A percentile compares a stretch with the other conserved stretches of the same genome.
These are phyloP conservation scores for Drosophila eohydei DNA, from an alignment of 2,888 invertebrate species.

Conservation along the genomic window DNA sequence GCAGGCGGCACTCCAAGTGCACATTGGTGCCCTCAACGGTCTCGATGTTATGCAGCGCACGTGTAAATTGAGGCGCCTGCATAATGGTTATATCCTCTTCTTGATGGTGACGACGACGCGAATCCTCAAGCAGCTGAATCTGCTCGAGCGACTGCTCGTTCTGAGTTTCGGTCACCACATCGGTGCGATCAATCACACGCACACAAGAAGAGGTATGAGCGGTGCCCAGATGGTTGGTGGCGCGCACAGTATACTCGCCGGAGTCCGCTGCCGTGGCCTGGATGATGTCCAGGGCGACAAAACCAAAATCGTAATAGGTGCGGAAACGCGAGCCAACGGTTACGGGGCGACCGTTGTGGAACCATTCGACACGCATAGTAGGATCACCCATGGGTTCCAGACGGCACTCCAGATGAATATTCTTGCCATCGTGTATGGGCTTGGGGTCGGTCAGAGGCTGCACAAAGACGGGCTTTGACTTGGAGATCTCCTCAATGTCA, in stretches of 20 bases:
- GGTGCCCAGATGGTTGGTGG: constrained; percentile 96
- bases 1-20: constrained; percentile 95
- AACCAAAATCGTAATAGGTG: constrained; percentile 98
- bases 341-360: constrained; percentile 95
- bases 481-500: constrained; percentile 95
- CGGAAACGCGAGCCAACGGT: constrained; percentile 96
- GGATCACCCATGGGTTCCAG: constrained; percentile 98
- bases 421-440: constrained; percentile 93
- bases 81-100: constrained; percentile 93
- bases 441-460: constrained; percentile 95
- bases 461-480: constrained; percentile 97
- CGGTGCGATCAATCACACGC: constrained; percentile 92
- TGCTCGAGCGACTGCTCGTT: constrained; percentile 96
- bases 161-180: constrained; percentile 94
- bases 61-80: constrained; percentile 94
- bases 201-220: constrained; percentile 97
- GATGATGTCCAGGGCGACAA: constrained; percentile 97
- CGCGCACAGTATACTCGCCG: constrained; percentile 97
- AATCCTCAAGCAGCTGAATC: constrained; percentile 95
- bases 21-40: constrained; percentile 96
- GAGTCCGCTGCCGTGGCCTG: constrained; percentile 97
- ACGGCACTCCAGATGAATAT: constrained; percentile 95
- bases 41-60: constrained; percentile 94
- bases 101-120: constrained; percentile 89
- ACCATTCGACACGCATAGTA: constrained; percentile 98